Base-by-base conservation (phyloP, 2,888 invertebrate genomes). In the Parelbella ahira region DNA sequence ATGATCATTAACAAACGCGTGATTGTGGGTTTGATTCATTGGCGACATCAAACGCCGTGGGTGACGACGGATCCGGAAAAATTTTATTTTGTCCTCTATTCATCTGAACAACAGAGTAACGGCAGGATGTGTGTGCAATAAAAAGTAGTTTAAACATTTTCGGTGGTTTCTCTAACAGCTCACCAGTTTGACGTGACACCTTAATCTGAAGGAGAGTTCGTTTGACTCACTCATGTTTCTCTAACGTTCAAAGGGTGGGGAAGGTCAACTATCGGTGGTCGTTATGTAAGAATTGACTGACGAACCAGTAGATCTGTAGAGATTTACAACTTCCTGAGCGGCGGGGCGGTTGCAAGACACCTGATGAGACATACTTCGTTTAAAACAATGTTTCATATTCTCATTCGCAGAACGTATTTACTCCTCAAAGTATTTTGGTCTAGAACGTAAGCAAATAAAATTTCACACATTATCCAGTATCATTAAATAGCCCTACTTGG, bases 301-400 rank as follows among this genome's bases (percentile, higher is more conserved):
- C 64, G 67, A 37, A 21, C 15, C 42, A 68, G 68, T 57, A 60
- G 63, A 63, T 60, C 55, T 60, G 60, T n/a, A 58, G 60, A 80
- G 80, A 84, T 86, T 84, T 84, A 84, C 71, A 71, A 74, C 77
- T 83, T 84, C 83, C 81, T 76, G 73, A 69, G 64, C 46, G 58
- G 54, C 58, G 60, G 64, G 60, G 63, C 60, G 67, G n/a, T n/a
- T n/a, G n/a, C n/a, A n/a, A 27, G 30, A 68, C 63, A 69, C 65
- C 73, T 71, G 73, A 72, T 68, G 63, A 39, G 54, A 50, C 56
- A n/a, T 34, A 34, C 24, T 53, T 49, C 49, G 37, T 48, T 51
- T 49, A 48, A 47, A 37, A 51, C 52, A 47, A 44, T 48, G 42
- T 53, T 49, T 37, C 34, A 36, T 45, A 37, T 48, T 27, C 20